Percentiles rank a stretch among this genome's conserved stretches.
Conservation (phyloP, 2,888 invertebrate species). For the Thymelicus sylvestris region DNA sequence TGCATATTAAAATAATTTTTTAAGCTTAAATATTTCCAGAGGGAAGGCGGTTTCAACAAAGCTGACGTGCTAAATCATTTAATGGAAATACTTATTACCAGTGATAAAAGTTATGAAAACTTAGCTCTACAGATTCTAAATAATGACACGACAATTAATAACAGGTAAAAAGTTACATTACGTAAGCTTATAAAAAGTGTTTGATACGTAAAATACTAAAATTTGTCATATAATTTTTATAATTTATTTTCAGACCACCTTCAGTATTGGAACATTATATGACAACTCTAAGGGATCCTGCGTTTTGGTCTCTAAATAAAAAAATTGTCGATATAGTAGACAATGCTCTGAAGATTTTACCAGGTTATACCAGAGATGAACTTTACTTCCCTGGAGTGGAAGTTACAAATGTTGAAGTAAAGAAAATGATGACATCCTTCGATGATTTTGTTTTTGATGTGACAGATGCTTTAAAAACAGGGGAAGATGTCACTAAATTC, state of each 20-base stretch:
- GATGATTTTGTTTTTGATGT: conserved; percentile 87
- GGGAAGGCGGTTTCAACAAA: conserved; percentile 66
- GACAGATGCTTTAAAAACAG: conserved; percentile 82
- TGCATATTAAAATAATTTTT: conserved; percentile 8
- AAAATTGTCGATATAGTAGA: conserved; percentile 84
- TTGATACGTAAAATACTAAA: too few relatives aligned
- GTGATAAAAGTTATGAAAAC: conserved; percentile 67
- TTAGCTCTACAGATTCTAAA: conserved; percentile 60
- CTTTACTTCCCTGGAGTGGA: conserved; percentile 86
- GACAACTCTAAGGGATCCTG: conserved; percentile 88
- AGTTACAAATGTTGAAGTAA: conserved; percentile 85
- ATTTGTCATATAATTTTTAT: conserved; percentile 30
- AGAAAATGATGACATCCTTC: conserved; percentile 87
- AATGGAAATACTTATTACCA: conserved; percentile 70
- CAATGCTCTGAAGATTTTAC: conserved; percentile 82
- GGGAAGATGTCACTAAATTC: conserved; percentile 58
- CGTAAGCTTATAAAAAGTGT: conserved; percentile 31
- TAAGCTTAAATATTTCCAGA: conserved; percentile 61
- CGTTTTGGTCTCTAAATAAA: conserved; percentile 88
- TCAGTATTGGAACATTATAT: conserved; percentile 77
- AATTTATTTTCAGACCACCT: conserved; percentile 59
- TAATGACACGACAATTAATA: conserved; percentile 48
- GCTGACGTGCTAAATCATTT: conserved; percentile 72
- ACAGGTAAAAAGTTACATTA: conserved; percentile 52
- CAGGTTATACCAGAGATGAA: conserved; percentile 84